Conservation (phyloP, 2,797 vertebrate genomes). For the Molothrus ater region DNA sequence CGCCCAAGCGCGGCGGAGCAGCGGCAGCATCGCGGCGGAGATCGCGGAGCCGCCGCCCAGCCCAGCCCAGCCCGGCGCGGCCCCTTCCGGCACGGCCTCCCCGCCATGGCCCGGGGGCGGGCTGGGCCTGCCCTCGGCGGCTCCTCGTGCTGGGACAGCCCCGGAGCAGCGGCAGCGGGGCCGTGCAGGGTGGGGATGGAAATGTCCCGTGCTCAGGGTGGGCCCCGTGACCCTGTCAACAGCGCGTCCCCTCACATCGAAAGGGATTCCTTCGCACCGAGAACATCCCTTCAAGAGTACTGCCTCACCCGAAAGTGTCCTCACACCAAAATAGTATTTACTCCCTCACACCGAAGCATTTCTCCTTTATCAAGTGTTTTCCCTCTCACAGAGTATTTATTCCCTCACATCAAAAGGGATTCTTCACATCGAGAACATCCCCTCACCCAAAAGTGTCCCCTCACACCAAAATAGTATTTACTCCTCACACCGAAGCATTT, state of each 20-base stretch:
- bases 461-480: not conserved
- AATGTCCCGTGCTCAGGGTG: accelerated
- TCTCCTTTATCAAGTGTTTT: not conserved
- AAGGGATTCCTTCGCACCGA: accelerated
- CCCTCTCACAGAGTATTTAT: not conserved
- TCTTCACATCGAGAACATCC: not conserved
- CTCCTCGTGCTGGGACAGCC: accelerated
- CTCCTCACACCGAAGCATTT: accelerated
- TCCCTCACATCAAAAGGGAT: not conserved
- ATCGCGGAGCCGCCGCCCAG: not conserved
- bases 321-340: not conserved
- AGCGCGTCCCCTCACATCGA: accelerated
- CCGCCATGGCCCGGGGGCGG: not conserved
- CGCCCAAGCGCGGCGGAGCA: not conserved
- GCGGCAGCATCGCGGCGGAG: not conserved
- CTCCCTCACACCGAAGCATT: accelerated
- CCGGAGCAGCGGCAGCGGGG: accelerated
- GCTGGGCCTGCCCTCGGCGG: accelerated
- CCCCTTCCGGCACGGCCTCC: constrained; percentile 29
- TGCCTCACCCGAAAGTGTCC: not conserved
- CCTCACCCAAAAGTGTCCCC: too few relatives aligned
- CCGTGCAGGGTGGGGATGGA: accelerated
- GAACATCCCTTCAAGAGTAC: not conserved
- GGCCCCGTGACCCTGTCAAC: accelerated
- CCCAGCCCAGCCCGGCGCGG: not conserved